Percentiles rank a stretch among this genome's conserved stretches.
Conservation (phyloP, 2,888 invertebrate species). For the Leptopterna dolabrata region DNA sequence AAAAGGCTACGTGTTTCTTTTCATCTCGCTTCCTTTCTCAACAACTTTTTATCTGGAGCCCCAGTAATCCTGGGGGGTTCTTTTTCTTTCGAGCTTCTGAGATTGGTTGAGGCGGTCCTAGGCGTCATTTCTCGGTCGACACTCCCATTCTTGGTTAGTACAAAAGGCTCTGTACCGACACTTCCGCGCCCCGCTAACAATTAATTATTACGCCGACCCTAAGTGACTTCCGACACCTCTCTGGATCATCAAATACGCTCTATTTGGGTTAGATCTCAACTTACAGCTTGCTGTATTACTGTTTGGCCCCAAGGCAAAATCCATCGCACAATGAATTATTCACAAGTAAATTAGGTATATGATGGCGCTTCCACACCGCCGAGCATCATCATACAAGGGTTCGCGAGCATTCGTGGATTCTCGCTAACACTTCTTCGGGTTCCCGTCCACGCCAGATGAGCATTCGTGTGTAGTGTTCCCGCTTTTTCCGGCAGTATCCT, state of each 20-base stretch:
- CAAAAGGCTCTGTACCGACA: neutral
- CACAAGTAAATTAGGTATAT: no score
- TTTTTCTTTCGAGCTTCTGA: neutral
- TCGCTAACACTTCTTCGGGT: no score
- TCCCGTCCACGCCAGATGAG: no score
- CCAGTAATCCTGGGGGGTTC: neutral
- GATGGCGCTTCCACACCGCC: no score
- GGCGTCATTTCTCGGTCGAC: neutral
- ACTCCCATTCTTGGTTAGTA: neutral
- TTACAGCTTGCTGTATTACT: no score
- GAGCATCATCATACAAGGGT: no score
- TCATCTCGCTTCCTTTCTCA: neutral
- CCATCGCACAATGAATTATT: no score
- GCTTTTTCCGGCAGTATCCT: no score
- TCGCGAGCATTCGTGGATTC: no score
- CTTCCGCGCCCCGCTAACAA: neutral
- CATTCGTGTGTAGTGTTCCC: no score
- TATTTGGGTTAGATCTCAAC: no score
- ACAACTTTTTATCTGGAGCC: neutral
- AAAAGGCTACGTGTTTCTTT: neutral
- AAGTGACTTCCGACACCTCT: neutral
- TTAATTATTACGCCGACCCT: neutral
- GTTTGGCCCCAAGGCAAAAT: no score
- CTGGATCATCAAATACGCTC: neutral
- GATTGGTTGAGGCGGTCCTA: neutral